Percentiles rank a stretch among this genome's conserved stretches.
phyloP scores from a whole-genome alignment of 2,113 vertebrate genomes.

The Athene cunicularia region DNA sequence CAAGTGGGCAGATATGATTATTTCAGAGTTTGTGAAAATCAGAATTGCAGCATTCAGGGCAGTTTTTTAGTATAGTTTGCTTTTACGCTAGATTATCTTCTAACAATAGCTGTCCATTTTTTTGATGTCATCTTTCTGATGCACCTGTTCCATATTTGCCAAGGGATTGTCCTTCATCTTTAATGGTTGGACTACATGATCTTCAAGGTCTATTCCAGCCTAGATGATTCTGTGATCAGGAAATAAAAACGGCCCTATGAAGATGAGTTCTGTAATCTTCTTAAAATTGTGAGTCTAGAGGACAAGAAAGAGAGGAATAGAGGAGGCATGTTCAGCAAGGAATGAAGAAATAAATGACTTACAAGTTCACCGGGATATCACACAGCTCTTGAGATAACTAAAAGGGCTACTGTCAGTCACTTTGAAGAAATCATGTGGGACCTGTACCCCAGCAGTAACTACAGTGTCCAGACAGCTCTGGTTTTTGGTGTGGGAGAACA shows the following conservation, averaged over 20 bases:
- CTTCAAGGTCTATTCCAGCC: too few relatives aligned
- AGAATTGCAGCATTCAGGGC: not conserved
- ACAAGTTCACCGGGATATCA: not conserved
- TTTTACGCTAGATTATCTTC: not conserved
- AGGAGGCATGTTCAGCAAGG: not conserved
- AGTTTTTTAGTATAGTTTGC: not conserved
- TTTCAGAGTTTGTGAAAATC: not conserved
- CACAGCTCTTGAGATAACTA: not conserved
- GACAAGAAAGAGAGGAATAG: not conserved
- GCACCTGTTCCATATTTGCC: not conserved
- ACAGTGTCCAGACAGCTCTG: not conserved
- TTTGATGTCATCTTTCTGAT: not conserved
- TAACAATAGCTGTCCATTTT: not conserved
- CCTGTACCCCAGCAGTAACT: not conserved
- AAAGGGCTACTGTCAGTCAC: not conserved
- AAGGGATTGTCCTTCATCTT: not conserved
- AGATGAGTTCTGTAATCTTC: not conserved
- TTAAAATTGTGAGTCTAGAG: not conserved
- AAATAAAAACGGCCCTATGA: not conserved
- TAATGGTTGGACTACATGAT: too few relatives aligned
- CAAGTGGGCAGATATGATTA: not conserved
- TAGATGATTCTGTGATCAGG: not conserved
- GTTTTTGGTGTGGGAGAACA: not conserved
- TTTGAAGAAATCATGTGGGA: not conserved
- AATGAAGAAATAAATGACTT: not conserved